Conservation (phyloP, 2,113 vertebrate genomes). For the Epinephelus cyanopodus region DNA sequence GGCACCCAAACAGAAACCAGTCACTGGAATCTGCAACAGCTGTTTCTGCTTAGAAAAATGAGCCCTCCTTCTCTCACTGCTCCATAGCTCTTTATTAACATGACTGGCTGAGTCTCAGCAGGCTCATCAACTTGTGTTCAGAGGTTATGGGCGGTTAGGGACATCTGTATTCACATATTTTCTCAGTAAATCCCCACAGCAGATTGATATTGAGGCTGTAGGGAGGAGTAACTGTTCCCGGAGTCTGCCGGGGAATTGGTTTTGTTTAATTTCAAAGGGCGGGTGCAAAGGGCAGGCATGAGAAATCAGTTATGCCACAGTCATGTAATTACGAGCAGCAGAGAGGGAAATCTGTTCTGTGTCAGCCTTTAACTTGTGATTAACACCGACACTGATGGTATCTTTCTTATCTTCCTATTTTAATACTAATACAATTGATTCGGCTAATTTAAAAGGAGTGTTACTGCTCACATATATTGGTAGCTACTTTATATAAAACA, state of each 20-base stretch:
- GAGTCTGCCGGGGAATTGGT: neutral
- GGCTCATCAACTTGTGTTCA: constrained; percentile 42
- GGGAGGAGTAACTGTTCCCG: constrained; percentile 6
- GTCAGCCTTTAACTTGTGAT: neutral
- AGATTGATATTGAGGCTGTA: constrained; percentile 18
- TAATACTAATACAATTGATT: neutral
- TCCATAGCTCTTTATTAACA: constrained; percentile 67
- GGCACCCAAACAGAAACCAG: constrained; percentile 56
- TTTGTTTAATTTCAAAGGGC: neutral
- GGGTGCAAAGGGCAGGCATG: constrained; percentile 33
- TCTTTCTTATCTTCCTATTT: no score
- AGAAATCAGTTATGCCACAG: constrained; percentile 15
- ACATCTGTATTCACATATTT: constrained; percentile 45
- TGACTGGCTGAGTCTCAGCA: constrained; percentile 48
- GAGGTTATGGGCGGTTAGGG: constrained; percentile 19
- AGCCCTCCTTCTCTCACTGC: constrained; percentile 41
- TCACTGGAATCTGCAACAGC: constrained; percentile 70
- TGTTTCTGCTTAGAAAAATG: constrained; percentile 67
- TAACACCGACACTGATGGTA: neutral
- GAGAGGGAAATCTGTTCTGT: neutral
- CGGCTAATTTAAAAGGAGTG: neutral
- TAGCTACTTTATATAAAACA: neutral
- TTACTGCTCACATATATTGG: neutral
- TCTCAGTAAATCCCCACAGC: constrained; percentile 32
- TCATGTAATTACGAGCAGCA: neutral